These are phyloP conservation scores for Patagioenas fasciata DNA, from an alignment of 2,113 vertebrate genomes.

Conservation along the genomic window DNA sequence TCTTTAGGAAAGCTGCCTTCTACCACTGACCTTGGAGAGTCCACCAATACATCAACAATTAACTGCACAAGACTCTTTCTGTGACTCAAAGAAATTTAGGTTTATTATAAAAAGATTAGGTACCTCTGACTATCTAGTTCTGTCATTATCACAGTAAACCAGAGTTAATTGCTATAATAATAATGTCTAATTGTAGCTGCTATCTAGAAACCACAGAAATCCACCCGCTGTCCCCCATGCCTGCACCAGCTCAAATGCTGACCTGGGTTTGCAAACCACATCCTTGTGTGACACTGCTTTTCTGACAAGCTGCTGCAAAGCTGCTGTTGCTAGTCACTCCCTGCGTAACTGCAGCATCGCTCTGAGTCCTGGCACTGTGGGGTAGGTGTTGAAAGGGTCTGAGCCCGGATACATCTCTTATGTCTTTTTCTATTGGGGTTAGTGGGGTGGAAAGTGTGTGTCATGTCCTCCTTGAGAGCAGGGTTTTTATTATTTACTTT, in stretches of 20 bases:
- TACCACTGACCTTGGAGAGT: background rate
- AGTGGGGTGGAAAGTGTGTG: background rate
- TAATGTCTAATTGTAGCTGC: background rate
- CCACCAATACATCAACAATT: background rate
- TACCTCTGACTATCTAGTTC: background rate
- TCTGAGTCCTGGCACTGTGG: background rate
- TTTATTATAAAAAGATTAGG: background rate
- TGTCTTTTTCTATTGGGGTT: background rate
- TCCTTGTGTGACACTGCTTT: background rate
- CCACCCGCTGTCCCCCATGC: background rate
- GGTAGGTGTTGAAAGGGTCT: background rate
- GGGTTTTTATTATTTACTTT: background rate
- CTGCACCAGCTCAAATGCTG: background rate
- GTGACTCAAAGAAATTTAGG: background rate
- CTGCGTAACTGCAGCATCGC: fast-evolving
- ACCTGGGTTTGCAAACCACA: background rate
- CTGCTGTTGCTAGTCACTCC: background rate
- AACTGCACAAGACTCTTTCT: background rate
- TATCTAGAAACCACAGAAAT: background rate
- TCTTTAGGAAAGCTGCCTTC: background rate
- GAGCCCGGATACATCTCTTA: background rate
- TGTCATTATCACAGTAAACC: background rate
- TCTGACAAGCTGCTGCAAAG: background rate
- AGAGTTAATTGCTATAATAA: background rate
- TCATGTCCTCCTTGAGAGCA: background rate